Base-by-base conservation (phyloP, 2,113 vertebrate species). In the Panthera uncia region DNA sequence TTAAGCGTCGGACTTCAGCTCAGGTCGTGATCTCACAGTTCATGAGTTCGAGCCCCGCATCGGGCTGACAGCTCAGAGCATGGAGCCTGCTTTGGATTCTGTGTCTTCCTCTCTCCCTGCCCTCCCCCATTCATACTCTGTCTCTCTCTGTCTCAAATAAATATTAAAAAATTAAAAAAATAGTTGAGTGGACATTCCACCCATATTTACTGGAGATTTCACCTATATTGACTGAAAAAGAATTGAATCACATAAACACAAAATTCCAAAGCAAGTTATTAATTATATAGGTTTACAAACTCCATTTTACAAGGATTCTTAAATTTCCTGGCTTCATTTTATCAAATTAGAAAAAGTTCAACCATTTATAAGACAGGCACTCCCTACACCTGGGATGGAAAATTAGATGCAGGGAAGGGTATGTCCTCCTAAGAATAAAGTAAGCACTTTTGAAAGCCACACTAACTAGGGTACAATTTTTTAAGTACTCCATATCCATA, bases 251-350 rank as follows among this genome's bases (percentile, higher is more conserved):
- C 5, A 73, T 1, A 94, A 65, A 81, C 25, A 74, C 8, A 86
- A 68, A 89, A 81, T 41, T 85, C 80, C 27, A 81, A 29, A 81
- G 38, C 27, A 90, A 69, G 45, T 19, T 79, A 50, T 65, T 50
- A 27, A 61, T 66, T 89, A 80, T 41, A 50, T 41, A 68, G 6
- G 11, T 52, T 91, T 74, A 81, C 1, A 86, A 83, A 50, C 4
- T 50, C 25, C 4, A 55, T 66, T 95, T 86, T 73, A 41, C 74
- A 78, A 91, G 3, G 19, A 57, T 79, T 65, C 55, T 78, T 85
- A 81, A 85, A 52, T 92, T 85, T 63, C 52, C 3, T 74, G 81
- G 7, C 41, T 86, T 97, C 3, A 68, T 89, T 81, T 97, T 66
- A 87, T 95, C 63, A 81, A 74, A 84, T 90, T 81, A 61, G 45